Base-by-base conservation (phyloP, 2,888 invertebrate species). In the Diogma glabrata region DNA sequence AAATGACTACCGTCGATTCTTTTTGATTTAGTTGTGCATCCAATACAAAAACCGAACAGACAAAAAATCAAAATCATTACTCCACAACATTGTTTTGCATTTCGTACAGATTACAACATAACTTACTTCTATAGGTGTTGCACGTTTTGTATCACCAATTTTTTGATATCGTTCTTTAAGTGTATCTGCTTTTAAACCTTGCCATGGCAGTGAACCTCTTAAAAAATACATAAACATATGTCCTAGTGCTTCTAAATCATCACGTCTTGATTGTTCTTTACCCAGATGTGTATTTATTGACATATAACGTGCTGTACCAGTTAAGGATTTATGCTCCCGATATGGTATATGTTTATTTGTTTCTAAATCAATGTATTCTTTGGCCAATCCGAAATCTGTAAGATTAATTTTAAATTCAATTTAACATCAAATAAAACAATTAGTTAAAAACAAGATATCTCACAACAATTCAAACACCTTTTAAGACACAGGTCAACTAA, bases 141-240 rank as follows among this genome's bases (percentile, higher is more conserved):
- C 92, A 66, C 97, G 81, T 75, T 99, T 99, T 60, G 99, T 99
- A 74, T 99, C 99, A 64, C 99, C 99, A 71, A 99, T 99, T 79
- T 99, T 99, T 79, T 99, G 97, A 79, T 99, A 99, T 70, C 99
- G 79, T 75, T 97, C 96, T 77, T 97, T 97, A 67, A 97, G 81
- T 66, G 96, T 97, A 74, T 97, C 97, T 63, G 97, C 97, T 80
- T 99, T 99, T 67, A 99, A 82, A 64, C 99, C 99, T 78, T 99
- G 99, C 97, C 97, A 97, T 62, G 99, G 99, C 73, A 99, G 81
- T 72, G 94, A 95, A 65, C 99, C 99, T 64, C 99, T 83, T 73
- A 99, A 81, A 78, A 99, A 99, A 79, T 99, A 99, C 97, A 99
- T 97, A 78, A 99, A 99, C 99, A 99, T 99, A 77, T 99, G 97